Conservation (phyloP, 2,888 invertebrate species). For the Caenorhabditis angaria region DNA sequence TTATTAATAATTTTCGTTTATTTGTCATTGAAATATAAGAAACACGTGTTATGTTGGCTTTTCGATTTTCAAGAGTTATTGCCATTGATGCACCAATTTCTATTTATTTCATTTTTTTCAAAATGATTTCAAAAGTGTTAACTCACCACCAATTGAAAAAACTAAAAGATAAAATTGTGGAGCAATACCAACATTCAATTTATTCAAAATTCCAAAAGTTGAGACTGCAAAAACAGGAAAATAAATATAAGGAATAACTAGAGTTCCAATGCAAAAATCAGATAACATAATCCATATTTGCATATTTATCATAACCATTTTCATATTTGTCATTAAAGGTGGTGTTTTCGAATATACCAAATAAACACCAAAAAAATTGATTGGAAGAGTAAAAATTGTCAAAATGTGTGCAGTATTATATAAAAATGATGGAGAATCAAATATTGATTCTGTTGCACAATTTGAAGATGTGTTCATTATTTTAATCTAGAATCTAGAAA, state of each 20-base stretch:
- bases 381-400: too few relatives aligned
- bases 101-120: conserved; percentile 5
- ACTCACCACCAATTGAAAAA: not conserved
- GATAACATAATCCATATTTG: too few relatives aligned
- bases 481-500: too few relatives aligned
- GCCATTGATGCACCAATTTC: not conserved
- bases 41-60: not conserved
- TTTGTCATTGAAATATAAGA: not conserved
- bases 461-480: too few relatives aligned
- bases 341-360: too few relatives aligned
- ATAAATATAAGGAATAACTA: too few relatives aligned
- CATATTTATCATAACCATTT: too few relatives aligned
- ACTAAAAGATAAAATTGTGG: not conserved
- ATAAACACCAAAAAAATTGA: too few relatives aligned
- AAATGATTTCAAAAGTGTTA: not conserved
- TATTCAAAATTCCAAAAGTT: not conserved
- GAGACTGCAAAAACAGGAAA: not conserved
- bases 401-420: not conserved
- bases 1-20: not conserved
- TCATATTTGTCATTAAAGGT: too few relatives aligned
- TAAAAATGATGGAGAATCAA: too few relatives aligned
- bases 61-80: not conserved
- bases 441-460: too few relatives aligned
- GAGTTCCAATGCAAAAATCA: too few relatives aligned
- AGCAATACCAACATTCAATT: not conserved